Evolutionary conservation across 2,797 vertebrate genomes (phyloP).

Genomic region (Acanthiza pusilla): DNA sequence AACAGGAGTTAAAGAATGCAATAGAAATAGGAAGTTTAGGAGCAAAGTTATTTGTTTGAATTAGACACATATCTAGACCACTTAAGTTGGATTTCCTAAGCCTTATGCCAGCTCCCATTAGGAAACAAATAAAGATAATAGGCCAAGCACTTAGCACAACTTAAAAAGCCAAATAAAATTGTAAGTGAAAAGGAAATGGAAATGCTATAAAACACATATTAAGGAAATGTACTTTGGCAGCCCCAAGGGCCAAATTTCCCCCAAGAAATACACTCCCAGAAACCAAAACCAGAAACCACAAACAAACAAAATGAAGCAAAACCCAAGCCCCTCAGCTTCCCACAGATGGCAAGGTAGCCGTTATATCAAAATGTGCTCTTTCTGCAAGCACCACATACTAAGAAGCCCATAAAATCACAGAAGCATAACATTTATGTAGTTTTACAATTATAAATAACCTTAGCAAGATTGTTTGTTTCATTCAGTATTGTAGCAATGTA

Average conservation of each 20-base stretch:
- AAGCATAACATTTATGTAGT: neutral
- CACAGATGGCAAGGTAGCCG: neutral
- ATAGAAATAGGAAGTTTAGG: neutral
- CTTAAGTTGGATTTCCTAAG: neutral
- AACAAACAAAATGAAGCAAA: neutral
- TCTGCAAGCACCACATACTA: neutral
- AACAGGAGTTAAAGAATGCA: neutral
- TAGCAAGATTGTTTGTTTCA: neutral
- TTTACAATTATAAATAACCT: conserved; percentile 17
- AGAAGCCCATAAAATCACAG: neutral
- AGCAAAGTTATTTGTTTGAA: neutral
- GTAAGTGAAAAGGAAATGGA: neutral
- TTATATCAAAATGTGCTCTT: neutral
- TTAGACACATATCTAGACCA: neutral
- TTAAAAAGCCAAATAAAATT: conserved; percentile 20
- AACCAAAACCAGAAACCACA: neutral
- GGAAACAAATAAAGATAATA: conserved; percentile 24
- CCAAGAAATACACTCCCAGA: neutral
- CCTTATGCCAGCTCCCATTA: neutral
- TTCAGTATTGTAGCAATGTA: neutral
- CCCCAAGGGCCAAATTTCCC: neutral
- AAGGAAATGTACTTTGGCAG: conserved; percentile 2
- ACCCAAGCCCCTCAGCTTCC: neutral
- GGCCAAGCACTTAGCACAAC: neutral
- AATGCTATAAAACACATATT: neutral